Percentiles rank a stretch among this genome's conserved stretches.
Evolutionary conservation across 2,797 vertebrate genomes (phyloP).

Genomic region (Anisognathus igniventris): DNA sequence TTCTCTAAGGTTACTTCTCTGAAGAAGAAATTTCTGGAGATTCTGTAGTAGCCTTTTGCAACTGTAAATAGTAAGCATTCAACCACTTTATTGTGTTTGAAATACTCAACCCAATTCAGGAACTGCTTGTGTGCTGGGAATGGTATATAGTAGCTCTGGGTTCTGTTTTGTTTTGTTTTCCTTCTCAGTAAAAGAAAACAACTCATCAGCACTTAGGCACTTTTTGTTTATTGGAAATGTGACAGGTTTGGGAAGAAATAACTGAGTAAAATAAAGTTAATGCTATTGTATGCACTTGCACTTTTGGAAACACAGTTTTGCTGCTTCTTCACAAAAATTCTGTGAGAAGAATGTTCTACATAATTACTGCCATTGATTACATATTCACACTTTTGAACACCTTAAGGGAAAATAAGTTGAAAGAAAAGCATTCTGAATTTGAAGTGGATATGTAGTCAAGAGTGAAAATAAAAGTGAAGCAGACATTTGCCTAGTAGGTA

Average conservation of each 20-base stretch:
- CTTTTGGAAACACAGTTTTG: not conserved
- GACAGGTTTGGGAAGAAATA: not conserved
- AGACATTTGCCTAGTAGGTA: conserved; percentile 16
- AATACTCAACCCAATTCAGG: not conserved
- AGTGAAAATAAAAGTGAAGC: conserved; percentile 28
- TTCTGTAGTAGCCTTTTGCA: not conserved
- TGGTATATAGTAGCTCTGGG: not conserved
- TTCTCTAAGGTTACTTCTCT: not conserved
- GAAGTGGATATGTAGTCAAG: conserved; percentile 9
- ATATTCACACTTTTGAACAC: conserved; percentile 16
- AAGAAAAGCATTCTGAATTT: conserved; percentile 38
- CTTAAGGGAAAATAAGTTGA: conserved; percentile 16
- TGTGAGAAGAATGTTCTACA: not conserved
- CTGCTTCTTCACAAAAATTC: not conserved
- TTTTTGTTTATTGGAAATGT: not conserved
- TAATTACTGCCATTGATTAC: conserved; percentile 16
- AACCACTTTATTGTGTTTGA: not conserved
- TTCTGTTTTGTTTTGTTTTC: not conserved
- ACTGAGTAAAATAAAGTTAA: not conserved
- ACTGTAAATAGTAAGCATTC: not conserved
- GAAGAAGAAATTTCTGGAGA: not conserved
- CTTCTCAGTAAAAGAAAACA: not conserved
- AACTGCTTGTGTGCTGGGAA: not conserved
- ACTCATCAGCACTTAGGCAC: not conserved
- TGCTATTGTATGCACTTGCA: not conserved